Base-by-base conservation (phyloP, 2,113 vertebrate genomes). In the Ardeotis arabs region DNA sequence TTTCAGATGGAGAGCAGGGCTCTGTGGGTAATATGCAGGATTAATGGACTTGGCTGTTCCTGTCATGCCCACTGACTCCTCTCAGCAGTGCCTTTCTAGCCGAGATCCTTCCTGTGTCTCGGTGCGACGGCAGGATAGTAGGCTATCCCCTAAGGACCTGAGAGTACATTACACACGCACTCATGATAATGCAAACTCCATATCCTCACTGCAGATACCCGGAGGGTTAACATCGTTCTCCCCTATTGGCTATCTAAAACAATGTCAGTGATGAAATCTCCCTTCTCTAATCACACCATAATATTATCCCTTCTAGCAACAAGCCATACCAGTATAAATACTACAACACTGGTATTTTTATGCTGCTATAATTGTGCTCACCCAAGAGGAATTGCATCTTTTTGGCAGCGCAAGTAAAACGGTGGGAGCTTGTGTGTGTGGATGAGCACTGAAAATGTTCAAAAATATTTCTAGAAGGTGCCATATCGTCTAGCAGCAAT, bases 201-300 rank as follows among this genome's bases (percentile, higher is more conserved):
- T 50, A 72, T 87, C 63, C 86, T 83, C 66, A 18, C 1, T 72
- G 90, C 86, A 79, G 88, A 68, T 87, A 86, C 60, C 94, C 4
- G 0, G 73, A 96, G 95, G 95, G 84, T 89, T 90, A 91, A 53
- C 77, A 55, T 29, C 2, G 0, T 76, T 88, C 75, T 91, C 79
- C 60, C 67, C 87, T 93, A 90, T 47, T 94, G 93, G 92, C 91
- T 92, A 81, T 37, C 92, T 90, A 84, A 86, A 87, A 82, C 79
- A 84, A 87, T 39, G 89, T 55, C 84, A 66, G 62, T 60, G 89
- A 94, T 94, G 93, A 89, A 84, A 96, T 96, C 95, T 96, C 73
- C 78, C 35, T 85, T 66, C 76, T 94, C 81, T 95, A 95, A 95
- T 95, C 90, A 37, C 58, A 63, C 55, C 3, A 2, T 73, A 81